Percentiles rank a stretch among this genome's conserved stretches.
Conservation (phyloP, 1,140 invertebrate genomes). For the Ooceraea biroi region DNA sequence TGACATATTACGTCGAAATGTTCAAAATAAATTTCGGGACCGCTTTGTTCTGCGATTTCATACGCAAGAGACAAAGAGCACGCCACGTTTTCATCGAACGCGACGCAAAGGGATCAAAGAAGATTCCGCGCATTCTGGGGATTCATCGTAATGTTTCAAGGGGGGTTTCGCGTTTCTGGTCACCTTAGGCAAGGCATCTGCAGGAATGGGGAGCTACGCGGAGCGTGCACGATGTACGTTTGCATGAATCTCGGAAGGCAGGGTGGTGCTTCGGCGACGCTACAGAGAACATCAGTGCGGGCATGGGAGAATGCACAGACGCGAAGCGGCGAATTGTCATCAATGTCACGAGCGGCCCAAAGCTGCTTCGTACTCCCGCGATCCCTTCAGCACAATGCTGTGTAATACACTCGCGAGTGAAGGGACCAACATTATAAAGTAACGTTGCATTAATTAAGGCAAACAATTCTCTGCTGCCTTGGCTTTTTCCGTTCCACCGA, state of each 20-base stretch:
- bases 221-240: constrained; percentile 21
- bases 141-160: neutral
- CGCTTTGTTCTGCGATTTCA: neutral
- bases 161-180: constrained; percentile 28
- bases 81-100: too few species aligned
- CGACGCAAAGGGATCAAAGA: neutral
- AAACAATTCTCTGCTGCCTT: too few species aligned
- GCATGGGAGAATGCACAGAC: constrained; percentile 42
- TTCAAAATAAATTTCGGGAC: neutral
- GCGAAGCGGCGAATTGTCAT: constrained; percentile 40
- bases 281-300: constrained; percentile 24
- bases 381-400: neutral
- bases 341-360: constrained; percentile 31
- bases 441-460: too few species aligned
- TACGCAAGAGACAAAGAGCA: neutral
- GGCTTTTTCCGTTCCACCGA: too few species aligned
- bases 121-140: neutral
- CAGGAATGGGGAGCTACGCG: constrained; percentile 15
- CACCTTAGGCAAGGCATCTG: constrained; percentile 36
- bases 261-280: neutral
- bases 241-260: neutral
- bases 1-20: too few species aligned
- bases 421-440: too few species aligned
- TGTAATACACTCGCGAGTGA: neutral
- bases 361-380: neutral